Base-by-base conservation (phyloP, 2,888 invertebrate genomes). In the Synergus laeviventris region DNA sequence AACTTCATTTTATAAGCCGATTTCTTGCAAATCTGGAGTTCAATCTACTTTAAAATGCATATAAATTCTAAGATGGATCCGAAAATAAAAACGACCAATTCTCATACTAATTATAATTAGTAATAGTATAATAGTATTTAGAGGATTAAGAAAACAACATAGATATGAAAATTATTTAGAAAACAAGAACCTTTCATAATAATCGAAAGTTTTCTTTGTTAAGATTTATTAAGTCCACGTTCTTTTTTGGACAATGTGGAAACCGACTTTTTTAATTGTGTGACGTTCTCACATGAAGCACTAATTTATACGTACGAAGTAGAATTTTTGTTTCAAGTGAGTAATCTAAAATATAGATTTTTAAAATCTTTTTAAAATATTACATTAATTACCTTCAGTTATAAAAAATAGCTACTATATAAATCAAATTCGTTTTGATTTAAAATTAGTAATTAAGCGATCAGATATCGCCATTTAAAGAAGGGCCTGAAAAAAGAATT, bases 221-320 rank as follows among this genome's bases (percentile, higher is more conserved):
- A 42, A 42, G 42, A 16, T 16, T 42, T 14, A 42, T 42, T 42
- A 16, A 42, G n/a, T n/a, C n/a, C n/a, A 16, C 12, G 42, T n/a
- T n/a, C 42, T 42, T 42, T 14, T 42, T 16, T 3, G 42, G 42
- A 42, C 2, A 42, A 16, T 4, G 14, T 16, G 9, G 16, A 42
- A 42, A 42, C 3, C 0, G 42, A 16, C 4, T 16, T 16, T 42
- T 42, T 42, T 12, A 42, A 42, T 42, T 5, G 14, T 5, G 45
- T n/a, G n/a, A 49, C n/a, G n/a, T 49, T 49, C 45, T n/a, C 16
- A 56, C 9, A n/a, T 56, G 21, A 56, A 56, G 1, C 3, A 21
- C 21, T 56, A 56, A 56, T 56, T 56, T 56, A 56, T 56, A n/a
- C 12, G 56, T 12, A 56, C 9, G 56, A 56, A 18, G 56, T 56